phyloP scores from a whole-genome alignment of 2,888 invertebrate genomes.

The Pseudolycoriella hygida region DNA sequence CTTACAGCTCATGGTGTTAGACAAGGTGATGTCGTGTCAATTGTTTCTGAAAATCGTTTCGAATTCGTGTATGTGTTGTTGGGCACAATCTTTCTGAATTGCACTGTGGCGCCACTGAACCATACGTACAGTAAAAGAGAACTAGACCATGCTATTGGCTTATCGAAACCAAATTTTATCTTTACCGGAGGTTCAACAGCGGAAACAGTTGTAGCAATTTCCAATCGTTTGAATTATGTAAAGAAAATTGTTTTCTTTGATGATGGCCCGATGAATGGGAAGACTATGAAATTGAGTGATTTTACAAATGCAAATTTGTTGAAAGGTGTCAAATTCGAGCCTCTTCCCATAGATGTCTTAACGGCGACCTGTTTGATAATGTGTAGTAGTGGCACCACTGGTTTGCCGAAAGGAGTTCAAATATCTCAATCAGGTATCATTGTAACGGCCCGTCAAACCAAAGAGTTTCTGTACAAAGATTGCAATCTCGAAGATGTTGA shows the following conservation, averaged over 20 bases:
- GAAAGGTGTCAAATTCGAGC: not conserved
- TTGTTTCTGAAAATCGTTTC: constrained; percentile 8
- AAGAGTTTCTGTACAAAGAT: too few species aligned
- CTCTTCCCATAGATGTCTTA: not conserved
- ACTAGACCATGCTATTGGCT: constrained; percentile 6
- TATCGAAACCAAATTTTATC: constrained; percentile 6
- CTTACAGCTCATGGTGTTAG: constrained; percentile 2
- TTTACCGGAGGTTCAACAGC: constrained; percentile 1
- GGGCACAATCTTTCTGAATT: not conserved
- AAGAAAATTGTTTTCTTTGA: constrained; percentile 40
- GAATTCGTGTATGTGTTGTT: constrained; percentile 4
- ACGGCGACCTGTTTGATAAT: not conserved
- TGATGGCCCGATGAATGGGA: not conserved
- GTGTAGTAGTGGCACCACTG: constrained; percentile 46
- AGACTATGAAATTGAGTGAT: too few species aligned
- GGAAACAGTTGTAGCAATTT: constrained; percentile 26
- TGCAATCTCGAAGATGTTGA: too few species aligned
- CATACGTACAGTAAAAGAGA: constrained; percentile 5
- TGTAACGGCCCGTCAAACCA: too few species aligned
- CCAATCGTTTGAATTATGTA: constrained; percentile 33
- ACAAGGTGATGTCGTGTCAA: constrained; percentile 3
- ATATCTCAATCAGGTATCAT: too few species aligned
- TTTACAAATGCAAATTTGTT: too few species aligned
- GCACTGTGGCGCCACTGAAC: constrained; percentile 5
- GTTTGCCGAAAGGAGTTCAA: constrained; percentile 40